phyloP scores from a whole-genome alignment of 1,140 invertebrate species.

The Rhagoletis pomonella region DNA sequence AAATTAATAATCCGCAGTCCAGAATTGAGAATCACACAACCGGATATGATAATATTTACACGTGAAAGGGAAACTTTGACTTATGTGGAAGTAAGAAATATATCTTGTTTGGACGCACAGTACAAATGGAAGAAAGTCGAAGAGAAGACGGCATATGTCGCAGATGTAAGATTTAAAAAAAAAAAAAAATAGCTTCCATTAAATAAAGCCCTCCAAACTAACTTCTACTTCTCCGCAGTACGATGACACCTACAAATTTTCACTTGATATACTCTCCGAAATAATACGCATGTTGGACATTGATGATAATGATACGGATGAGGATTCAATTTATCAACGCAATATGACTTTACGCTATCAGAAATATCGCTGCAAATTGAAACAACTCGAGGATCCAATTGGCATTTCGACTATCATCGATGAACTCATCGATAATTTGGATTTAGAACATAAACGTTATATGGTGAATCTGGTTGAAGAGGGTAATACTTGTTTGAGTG shows the following conservation, averaged over 20 bases:
- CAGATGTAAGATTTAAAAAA: slow-evolving; percentile 48
- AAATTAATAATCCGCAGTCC: slow-evolving; percentile 59
- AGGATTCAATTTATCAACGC: slow-evolving; percentile 57
- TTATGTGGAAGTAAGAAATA: slow-evolving; percentile 60
- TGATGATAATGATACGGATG: slow-evolving; percentile 61
- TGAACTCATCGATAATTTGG: slow-evolving; percentile 66
- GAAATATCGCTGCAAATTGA: slow-evolving; percentile 63
- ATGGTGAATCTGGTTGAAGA: slow-evolving; percentile 21
- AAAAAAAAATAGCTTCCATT: too few species aligned
- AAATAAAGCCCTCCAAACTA: not conserved
- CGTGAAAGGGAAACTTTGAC: slow-evolving; percentile 55
- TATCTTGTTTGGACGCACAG: slow-evolving; percentile 60
- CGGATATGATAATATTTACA: slow-evolving; percentile 65
- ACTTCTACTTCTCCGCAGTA: slow-evolving; percentile 2
- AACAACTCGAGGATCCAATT: slow-evolving; percentile 54
- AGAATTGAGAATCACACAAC: slow-evolving; percentile 61
- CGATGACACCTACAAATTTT: slow-evolving; percentile 61
- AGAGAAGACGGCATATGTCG: slow-evolving; percentile 59
- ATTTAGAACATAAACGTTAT: slow-evolving; percentile 61
- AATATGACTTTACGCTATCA: slow-evolving; percentile 66
- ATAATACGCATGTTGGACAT: slow-evolving; percentile 66
- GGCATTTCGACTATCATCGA: slow-evolving; percentile 63
- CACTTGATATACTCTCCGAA: slow-evolving; percentile 63
- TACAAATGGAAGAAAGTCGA: slow-evolving; percentile 66
- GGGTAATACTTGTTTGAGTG: slow-evolving; percentile 4